These are phyloP conservation scores for Augochlora pura DNA, from an alignment of 1,140 invertebrate genomes.

Conservation along the genomic window DNA sequence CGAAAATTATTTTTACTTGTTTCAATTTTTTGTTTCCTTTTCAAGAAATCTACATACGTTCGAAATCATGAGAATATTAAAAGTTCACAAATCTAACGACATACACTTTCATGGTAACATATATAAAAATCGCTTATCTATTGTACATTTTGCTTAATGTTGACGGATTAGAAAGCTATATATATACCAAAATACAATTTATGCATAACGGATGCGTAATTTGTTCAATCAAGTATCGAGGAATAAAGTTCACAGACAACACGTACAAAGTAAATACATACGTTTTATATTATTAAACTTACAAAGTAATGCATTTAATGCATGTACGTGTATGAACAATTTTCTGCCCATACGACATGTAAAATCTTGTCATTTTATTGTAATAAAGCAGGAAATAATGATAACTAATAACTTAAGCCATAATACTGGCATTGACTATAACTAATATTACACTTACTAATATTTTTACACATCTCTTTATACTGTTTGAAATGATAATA, in stretches of 20 bases:
- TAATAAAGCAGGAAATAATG: slow-evolving; percentile 38
- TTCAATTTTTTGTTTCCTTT: background rate
- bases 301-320: slow-evolving; percentile 29
- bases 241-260: slow-evolving; percentile 17
- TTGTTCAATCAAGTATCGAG: slow-evolving; percentile 2
- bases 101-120: slow-evolving; percentile 1
- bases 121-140: slow-evolving; percentile 15
- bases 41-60: background rate
- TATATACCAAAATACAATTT: slow-evolving; percentile 19
- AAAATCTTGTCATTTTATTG: slow-evolving; percentile 32
- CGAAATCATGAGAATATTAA: background rate
- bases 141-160: slow-evolving; percentile 10
- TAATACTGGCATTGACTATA: slow-evolving; percentile 47
- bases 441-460: slow-evolving; percentile 53
- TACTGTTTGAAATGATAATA: slow-evolving; percentile 34
- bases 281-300: slow-evolving; percentile 48
- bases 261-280: slow-evolving; percentile 31
- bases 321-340: slow-evolving; percentile 37
- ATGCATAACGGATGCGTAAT: background rate
- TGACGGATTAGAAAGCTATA: slow-evolving; percentile 5
- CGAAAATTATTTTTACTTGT: background rate
- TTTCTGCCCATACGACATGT: slow-evolving; percentile 24
- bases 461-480: slow-evolving; percentile 46
- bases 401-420: slow-evolving; percentile 33
- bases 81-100: slow-evolving; percentile 18